Evolutionary conservation across 2,888 invertebrate genomes (phyloP), one percentile per base, ranked within the genome.

Genomic region (Calameuta pallipes): DNA sequence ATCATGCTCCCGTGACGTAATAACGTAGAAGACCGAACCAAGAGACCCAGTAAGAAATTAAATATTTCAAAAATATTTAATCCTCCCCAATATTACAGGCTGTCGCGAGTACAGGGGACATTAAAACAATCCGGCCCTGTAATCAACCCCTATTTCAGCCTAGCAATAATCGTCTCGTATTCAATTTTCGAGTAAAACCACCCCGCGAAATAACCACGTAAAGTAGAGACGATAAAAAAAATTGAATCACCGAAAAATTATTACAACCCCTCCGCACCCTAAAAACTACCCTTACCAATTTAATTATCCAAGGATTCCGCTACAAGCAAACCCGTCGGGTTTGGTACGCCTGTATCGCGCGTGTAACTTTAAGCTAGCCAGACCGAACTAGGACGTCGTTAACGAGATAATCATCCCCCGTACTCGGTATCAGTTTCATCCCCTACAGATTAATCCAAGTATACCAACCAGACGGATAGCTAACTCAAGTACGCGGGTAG

Each of bases 381-480:
- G 56, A 56, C 56, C 56, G 56, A 71, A 71, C 71, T 71, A 71
- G 74, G 74, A 74, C 74, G 30, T 36, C 74, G 74, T 37, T 74
- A 74, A 74, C 74, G 74, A 74, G 74, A 74, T 36, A 30, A 34
- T 36, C 34, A 37, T 36, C 74, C 30, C 34, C 30, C 36, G 74
- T 36, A 23, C 15, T n/a, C 74, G 37, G 74, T 36, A 35, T 74
- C 74, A 34, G 37, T 74, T 74, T 35, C 74, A 34, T 34, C 33
- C 74, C 37, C 37, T 36, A 34, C 9, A 71, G 71, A 56, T 56
- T 56, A 56, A 56, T 56, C 56, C 56, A 56, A 56, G 56, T 23
- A 56, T 56, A 56, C 56, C 56, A 56, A 56, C 23, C 56, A 56
- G 56, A 56, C 23, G 23, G 56, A 15, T 9, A 56, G 56, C 56